Percentiles rank a stretch among this genome's conserved stretches.
phyloP scores from a whole-genome alignment of 2,113 vertebrate species.

The Nyctereutes procyonoides region DNA sequence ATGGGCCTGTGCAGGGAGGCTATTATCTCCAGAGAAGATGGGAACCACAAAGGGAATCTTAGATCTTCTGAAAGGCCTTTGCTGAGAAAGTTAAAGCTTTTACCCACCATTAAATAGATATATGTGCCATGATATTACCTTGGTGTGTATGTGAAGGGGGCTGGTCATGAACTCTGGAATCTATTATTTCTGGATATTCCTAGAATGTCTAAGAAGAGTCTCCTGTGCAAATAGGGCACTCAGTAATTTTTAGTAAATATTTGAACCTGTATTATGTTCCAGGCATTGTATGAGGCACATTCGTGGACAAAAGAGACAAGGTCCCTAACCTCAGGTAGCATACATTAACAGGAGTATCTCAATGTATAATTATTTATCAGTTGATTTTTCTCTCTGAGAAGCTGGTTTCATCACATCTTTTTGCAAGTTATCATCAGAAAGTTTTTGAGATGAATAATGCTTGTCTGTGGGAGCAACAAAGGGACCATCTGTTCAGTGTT shows the following conservation, averaged over 20 bases:
- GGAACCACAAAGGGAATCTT: background rate
- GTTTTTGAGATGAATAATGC: conserved; percentile 30
- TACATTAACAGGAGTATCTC: background rate
- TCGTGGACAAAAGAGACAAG: background rate
- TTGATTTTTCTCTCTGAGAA: conserved; percentile 7
- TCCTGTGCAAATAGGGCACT: background rate
- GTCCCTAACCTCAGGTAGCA: background rate
- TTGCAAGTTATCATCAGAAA: conserved; percentile 52
- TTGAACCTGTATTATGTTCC: background rate
- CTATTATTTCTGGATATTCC: conserved; percentile 16
- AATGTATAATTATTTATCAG: background rate
- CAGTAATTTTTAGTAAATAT: background rate
- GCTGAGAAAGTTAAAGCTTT: background rate
- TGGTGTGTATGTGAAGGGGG: background rate
- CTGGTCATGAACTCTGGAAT: background rate
- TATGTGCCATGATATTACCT: background rate
- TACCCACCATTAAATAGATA: background rate
- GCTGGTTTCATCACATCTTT: conserved; percentile 1
- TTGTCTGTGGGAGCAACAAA: background rate
- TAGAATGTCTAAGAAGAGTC: background rate
- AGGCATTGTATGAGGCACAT: background rate
- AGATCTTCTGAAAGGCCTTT: background rate
- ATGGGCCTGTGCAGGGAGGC: background rate
- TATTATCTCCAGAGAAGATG: background rate
- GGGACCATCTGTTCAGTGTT: conserved; percentile 27